phyloP scores from a whole-genome alignment of 1,140 invertebrate genomes.

The Triops cancriformis region DNA sequence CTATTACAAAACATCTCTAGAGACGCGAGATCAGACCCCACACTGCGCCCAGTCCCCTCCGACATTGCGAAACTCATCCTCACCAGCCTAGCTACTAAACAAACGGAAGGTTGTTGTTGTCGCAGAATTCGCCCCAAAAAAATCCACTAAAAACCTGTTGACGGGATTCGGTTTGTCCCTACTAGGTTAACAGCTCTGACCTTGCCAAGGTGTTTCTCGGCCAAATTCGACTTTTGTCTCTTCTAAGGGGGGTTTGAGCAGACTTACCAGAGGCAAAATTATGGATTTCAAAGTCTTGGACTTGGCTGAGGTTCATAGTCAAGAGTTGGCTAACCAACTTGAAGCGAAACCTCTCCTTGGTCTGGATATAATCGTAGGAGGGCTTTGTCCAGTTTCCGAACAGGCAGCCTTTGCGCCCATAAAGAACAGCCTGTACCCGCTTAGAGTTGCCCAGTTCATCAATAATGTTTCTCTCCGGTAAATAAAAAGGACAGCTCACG shows the following conservation, averaged over 20 bases:
- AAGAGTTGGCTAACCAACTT: constrained; percentile 1
- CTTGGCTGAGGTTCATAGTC: neutral
- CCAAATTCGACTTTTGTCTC: neutral
- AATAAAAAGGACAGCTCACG: constrained; percentile 6
- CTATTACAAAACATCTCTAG: neutral
- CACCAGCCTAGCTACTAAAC: neutral
- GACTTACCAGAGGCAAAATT: constrained; percentile 1
- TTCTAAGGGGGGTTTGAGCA: neutral
- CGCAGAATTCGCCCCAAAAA: neutral
- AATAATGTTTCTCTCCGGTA: constrained; percentile 1
- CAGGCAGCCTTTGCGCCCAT: neutral
- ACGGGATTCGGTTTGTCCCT: neutral
- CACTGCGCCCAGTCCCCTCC: neutral
- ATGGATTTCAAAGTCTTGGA: neutral
- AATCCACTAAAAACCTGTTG: neutral
- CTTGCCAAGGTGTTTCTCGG: neutral
- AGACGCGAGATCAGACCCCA: neutral
- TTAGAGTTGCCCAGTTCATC: neutral
- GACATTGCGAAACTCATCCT: neutral
- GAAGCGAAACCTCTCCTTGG: neutral
- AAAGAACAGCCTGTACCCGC: neutral
- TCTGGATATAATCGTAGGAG: neutral
- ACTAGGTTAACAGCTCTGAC: neutral
- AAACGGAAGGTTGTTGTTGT: no score
- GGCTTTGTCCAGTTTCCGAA: neutral